Evolutionary conservation across 2,888 invertebrate species (phyloP).

Genomic region (Stenoptilia bipunctidactyla): DNA sequence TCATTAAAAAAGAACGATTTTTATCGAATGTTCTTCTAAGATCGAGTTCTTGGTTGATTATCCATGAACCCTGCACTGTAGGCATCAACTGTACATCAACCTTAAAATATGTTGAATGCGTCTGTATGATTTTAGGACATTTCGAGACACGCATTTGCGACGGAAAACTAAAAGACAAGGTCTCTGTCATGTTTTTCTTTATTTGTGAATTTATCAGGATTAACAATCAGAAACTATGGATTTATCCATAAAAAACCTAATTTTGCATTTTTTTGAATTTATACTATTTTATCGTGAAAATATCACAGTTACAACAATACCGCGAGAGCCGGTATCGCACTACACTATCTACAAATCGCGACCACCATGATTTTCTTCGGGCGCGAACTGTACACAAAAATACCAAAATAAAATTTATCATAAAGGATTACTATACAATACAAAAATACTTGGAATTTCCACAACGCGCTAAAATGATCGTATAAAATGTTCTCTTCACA

Average conservation of each 20-base stretch:
- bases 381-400: constrained; percentile 51
- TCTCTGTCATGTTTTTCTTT: too few relatives aligned
- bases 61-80: too few relatives aligned
- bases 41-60: too few relatives aligned
- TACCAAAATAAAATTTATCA: constrained; percentile 54
- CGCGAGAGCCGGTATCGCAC: constrained; percentile 32
- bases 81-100: too few relatives aligned
- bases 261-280: constrained; percentile 56
- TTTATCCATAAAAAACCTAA: constrained; percentile 45
- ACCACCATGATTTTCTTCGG: constrained; percentile 38
- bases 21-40: too few relatives aligned
- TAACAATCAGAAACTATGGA: constrained; percentile 50
- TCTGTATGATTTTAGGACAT: too few relatives aligned
- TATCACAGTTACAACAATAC: constrained; percentile 51
- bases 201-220: constrained; percentile 55
- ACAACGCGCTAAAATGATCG: constrained; percentile 19
- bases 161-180: too few relatives aligned
- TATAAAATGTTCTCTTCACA: too few relatives aligned
- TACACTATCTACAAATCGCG: constrained; percentile 39
- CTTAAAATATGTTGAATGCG: too few relatives aligned
- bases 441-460: constrained; percentile 50
- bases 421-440: constrained; percentile 39
- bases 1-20: too few relatives aligned
- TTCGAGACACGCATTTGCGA: too few relatives aligned
- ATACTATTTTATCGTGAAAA: constrained; percentile 30